Percentiles rank a stretch among this genome's conserved stretches.
These are phyloP conservation scores for Drosophila pseudotakahashii DNA, from an alignment of 2,888 invertebrate genomes.

Conservation along the genomic window DNA sequence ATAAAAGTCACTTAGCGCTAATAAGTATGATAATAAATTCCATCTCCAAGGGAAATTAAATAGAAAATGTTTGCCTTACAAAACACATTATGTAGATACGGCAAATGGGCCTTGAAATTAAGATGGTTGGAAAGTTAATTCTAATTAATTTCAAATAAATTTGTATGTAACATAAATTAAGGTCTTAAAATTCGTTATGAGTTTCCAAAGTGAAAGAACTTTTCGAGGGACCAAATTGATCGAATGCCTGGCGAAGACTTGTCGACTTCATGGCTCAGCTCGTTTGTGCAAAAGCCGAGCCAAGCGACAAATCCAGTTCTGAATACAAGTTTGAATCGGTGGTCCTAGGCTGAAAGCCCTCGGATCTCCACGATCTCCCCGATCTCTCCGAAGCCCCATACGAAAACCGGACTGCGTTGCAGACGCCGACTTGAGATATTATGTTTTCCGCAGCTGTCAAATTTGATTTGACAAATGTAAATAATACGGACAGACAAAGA, in stretches of 20 bases:
- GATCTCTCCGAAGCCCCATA: neutral
- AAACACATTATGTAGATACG: too few relatives aligned
- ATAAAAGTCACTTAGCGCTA: slow-evolving; percentile 29
- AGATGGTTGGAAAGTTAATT: too few relatives aligned
- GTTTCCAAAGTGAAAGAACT: neutral
- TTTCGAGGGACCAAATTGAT: neutral
- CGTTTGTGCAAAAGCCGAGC: neutral
- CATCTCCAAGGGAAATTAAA: neutral
- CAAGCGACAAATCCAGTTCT: slow-evolving; percentile 33
- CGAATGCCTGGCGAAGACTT: neutral
- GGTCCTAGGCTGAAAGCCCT: slow-evolving; percentile 3
- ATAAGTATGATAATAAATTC: slow-evolving; percentile 4
- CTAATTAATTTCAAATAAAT: too few relatives aligned
- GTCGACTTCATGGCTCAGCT: neutral
- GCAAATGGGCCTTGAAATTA: too few relatives aligned
- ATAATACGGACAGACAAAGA: slow-evolving; percentile 55
- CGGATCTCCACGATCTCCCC: neutral
- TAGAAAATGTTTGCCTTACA: neutral
- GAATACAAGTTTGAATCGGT: slow-evolving; percentile 18
- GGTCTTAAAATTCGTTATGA: too few relatives aligned
- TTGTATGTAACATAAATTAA: too few relatives aligned
- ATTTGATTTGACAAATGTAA: slow-evolving; percentile 78
- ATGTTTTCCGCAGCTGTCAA: slow-evolving; percentile 77
- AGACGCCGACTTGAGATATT: slow-evolving; percentile 50
- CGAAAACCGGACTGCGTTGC: slow-evolving; percentile 26